These are phyloP conservation scores for Crambe crambe DNA, from an alignment of 37 sponge, comb jelly and placozoan genomes.

Conservation along the genomic window DNA sequence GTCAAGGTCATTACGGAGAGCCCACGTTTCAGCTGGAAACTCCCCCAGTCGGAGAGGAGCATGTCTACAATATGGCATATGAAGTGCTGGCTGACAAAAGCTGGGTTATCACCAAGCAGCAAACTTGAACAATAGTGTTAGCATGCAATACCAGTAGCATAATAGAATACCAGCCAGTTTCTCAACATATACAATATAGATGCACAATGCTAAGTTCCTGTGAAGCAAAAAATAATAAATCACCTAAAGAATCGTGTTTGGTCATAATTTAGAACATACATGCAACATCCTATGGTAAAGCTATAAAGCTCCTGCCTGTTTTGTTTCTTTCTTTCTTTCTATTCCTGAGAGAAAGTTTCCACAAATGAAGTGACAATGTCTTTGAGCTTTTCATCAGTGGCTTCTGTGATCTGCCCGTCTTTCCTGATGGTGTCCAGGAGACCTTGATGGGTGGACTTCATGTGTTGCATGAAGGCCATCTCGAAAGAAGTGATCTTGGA, in stretches of 20 bases:
- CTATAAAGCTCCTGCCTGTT: not conserved
- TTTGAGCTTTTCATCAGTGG: conserved; percentile 85
- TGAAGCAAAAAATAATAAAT: not conserved
- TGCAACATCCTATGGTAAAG: not conserved
- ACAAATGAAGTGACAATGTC: conserved; percentile 83
- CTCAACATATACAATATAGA: too few relatives aligned
- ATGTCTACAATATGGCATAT: conserved; percentile 11
- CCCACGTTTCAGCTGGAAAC: conserved; percentile 31
- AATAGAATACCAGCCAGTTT: too few relatives aligned
- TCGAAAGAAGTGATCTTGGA: conserved; percentile 91
- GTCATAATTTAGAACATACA: not conserved
- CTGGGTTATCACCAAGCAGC: not conserved
- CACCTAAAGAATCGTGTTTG: not conserved
- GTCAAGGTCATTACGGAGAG: conserved; percentile 84
- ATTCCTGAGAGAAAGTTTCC: conserved; percentile 59
- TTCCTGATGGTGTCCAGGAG: conserved; percentile 86
- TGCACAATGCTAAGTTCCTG: not conserved
- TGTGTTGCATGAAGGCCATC: conserved; percentile 91
- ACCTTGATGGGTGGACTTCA: conserved; percentile 85
- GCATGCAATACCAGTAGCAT: too few relatives aligned
- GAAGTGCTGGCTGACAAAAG: not conserved
- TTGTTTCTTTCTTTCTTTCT: too few relatives aligned
- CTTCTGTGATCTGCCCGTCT: conserved; percentile 87
- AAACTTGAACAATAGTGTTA: too few relatives aligned
- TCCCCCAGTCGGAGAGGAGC: not conserved